Conservation (phyloP, 2,888 invertebrate species). For the Drosophila rubida region DNA sequence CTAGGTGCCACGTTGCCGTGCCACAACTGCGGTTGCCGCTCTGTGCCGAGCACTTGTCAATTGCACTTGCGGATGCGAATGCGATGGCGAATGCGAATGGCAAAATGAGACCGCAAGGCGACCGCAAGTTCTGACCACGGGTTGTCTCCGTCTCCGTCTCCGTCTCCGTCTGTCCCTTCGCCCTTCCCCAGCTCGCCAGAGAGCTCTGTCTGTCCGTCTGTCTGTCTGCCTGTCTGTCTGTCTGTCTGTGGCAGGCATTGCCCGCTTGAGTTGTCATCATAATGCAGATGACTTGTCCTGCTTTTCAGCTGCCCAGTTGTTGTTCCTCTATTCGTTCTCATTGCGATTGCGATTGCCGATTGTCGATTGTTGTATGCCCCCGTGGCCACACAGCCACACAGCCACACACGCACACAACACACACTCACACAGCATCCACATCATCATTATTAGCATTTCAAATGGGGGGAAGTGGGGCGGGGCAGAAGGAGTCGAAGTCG, state of each 20-base stretch:
- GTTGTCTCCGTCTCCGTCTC: neutral
- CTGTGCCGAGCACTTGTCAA: constrained; percentile 46
- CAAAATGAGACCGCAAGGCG: constrained; percentile 39
- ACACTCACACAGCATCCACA: constrained; percentile 1
- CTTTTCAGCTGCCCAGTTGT: constrained; percentile 2
- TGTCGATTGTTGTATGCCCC: constrained; percentile 25
- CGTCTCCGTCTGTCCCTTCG: neutral
- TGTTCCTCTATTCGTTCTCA: constrained; percentile 5
- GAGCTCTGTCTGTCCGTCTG: neutral
- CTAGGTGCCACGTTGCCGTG: constrained; percentile 13
- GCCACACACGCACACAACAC: constrained; percentile 8
- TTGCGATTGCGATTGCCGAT: constrained; percentile 17
- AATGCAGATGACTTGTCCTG: constrained; percentile 27
- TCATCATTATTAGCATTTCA: constrained; percentile 47
- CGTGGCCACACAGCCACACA: constrained; percentile 35
- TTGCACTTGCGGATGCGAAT: constrained; percentile 43
- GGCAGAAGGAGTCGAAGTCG: neutral
- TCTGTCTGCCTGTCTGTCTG: too few species aligned
- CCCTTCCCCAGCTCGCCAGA: neutral
- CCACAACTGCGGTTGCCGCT: constrained; percentile 32
- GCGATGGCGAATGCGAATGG: constrained; percentile 28
- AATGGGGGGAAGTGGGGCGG: neutral
- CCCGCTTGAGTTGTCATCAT: neutral
- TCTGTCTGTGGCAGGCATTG: too few species aligned
- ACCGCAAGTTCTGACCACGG: constrained; percentile 23